Percentiles rank a stretch among this genome's conserved stretches.
phyloP scores from a whole-genome alignment of 2,888 invertebrate species.

The Acleris cristana region DNA sequence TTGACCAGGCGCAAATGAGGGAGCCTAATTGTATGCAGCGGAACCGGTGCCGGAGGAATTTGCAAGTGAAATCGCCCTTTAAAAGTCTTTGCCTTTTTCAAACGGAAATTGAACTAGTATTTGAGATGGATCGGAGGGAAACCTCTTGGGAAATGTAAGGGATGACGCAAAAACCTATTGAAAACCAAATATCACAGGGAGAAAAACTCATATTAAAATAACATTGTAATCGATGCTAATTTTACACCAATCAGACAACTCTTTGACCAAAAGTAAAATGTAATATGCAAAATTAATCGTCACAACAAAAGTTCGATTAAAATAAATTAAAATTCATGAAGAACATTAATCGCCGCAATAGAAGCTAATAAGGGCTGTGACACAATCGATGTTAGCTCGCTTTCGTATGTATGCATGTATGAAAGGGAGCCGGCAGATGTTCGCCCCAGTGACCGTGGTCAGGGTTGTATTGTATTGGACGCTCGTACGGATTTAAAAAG shows the following conservation, averaged over 20 bases:
- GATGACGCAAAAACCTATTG: neutral
- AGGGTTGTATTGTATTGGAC: constrained; percentile 19
- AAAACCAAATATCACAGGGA: neutral
- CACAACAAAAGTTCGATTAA: constrained; percentile 6
- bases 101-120: constrained; percentile 22
- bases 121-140: neutral
- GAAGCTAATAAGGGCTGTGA: constrained; percentile 35
- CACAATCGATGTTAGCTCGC: constrained; percentile 24
- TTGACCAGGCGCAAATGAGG: constrained; percentile 83
- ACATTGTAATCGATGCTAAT: too few relatives aligned
- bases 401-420: constrained; percentile 20
- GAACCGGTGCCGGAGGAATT: constrained; percentile 52
- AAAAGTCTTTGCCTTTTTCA: constrained; percentile 8
- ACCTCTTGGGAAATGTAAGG: neutral
- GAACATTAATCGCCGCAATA: constrained; percentile 25
- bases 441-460: constrained; percentile 35
- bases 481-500: constrained; percentile 9
- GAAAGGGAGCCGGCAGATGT: constrained; percentile 30
- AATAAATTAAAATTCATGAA: constrained; percentile 29
- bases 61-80: constrained; percentile 29
- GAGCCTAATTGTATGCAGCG: constrained; percentile 81
- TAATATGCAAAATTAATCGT: neutral
- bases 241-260: neutral
- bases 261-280: too few relatives aligned
- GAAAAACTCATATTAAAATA: too few relatives aligned